A percentile compares a stretch with the other conserved stretches of the same genome.
phyloP scores from a whole-genome alignment of 2,797 vertebrate species.

The Dipus sagitta region DNA sequence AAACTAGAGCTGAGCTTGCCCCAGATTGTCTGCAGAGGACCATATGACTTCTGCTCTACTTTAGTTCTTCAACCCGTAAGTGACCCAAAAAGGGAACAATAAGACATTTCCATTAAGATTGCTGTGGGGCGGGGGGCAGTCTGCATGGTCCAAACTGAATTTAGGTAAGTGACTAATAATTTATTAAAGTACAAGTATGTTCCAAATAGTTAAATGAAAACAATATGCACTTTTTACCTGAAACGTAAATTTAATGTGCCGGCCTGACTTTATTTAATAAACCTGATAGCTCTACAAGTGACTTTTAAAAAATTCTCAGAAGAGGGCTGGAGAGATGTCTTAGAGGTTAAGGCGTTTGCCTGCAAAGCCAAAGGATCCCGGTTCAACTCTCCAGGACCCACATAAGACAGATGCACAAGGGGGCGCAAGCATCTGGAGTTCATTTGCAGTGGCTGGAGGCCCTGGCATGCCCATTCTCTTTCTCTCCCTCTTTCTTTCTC shows the following conservation, averaged over 20 bases:
- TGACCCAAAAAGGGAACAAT: conserved; percentile 62
- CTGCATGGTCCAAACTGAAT: conserved; percentile 40
- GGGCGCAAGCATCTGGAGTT: too few relatives aligned
- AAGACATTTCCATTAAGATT: conserved; percentile 56
- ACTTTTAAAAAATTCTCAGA: conserved; percentile 27
- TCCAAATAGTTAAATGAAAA: conserved; percentile 40
- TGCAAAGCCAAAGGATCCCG: too few relatives aligned
- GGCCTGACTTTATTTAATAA: conserved; percentile 51
- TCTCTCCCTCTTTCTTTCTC: too few relatives aligned
- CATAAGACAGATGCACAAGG: too few relatives aligned
- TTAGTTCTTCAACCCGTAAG: conserved; percentile 64
- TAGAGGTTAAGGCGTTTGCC: too few relatives aligned
- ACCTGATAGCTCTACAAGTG: background rate
- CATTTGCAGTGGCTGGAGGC: too few relatives aligned
- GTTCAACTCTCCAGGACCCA: too few relatives aligned
- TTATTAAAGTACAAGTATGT: background rate
- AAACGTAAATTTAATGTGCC: conserved; percentile 46
- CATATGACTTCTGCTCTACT: conserved; percentile 73
- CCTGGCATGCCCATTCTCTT: too few relatives aligned
- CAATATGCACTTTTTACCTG: background rate
- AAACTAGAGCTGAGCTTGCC: conserved; percentile 55
- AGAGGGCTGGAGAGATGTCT: too few relatives aligned
- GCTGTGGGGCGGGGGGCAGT: background rate
- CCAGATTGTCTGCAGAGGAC: conserved; percentile 73
- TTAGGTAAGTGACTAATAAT: conserved; percentile 26